Base-by-base conservation (phyloP, 2,888 invertebrate genomes). In the Pterostichus madidus region DNA sequence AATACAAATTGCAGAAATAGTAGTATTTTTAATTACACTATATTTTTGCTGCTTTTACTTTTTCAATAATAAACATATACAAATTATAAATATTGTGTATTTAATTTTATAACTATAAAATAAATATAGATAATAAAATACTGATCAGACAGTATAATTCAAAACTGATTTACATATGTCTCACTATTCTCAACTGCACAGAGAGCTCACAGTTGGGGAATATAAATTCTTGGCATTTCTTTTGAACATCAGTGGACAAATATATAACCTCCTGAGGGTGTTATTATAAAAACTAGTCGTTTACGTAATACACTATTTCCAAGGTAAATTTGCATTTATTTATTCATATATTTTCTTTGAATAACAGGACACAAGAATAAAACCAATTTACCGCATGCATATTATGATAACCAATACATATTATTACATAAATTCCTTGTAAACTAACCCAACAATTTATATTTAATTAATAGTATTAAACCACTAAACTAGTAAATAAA, bases 311-410 rank as follows among this genome's bases (percentile, higher is more conserved):
- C 53, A 17, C 53, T 15, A 17, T 53, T 17, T 5, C 7, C 53
- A 13, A 53, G 53, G 53, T 53, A 17, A 53, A 53, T 53, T 53
- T 53, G 53, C 53, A 53, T 53, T 53, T 49, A 11, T 49, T 49
- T 53, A 53, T 53, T 53, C 53, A 53, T 53, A 53, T 8, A 10
- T 53, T 39, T 53, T 53, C 53, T 53, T 13, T 53, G 53, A 53
- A 17, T 15, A 53, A 17, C 53, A 53, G 17, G 53, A 53, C 15
- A 53, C 53, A 7, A 53, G 17, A 53, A 53, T 53, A 13, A 15
- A 53, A 53, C 53, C 5, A 53, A 53, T 53, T 7, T 53, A 15
- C 53, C 6, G 15, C 5, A 13, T 53, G 15, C 13, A 53, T 53
- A 53, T 15, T 2, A 13, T 7, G n/a, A n/a, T 5, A 53, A n/a